Evolutionary conservation across 2,113 vertebrate species (phyloP), one percentile per base, ranked within the genome.

Genomic region (Neofelis nebulosa): DNA sequence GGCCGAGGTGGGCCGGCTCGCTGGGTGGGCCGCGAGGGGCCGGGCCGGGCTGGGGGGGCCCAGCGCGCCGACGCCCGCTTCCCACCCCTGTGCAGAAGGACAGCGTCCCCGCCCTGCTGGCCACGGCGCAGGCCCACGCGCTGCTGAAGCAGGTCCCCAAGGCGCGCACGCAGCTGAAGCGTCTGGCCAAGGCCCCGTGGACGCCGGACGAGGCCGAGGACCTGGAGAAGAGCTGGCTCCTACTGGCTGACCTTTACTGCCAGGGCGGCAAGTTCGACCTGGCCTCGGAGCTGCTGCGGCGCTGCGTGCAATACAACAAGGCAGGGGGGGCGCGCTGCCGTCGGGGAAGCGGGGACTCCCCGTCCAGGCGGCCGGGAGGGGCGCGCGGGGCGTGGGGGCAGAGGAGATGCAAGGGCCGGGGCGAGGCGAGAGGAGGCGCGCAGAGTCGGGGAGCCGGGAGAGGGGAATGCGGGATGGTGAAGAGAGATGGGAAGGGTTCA

Each of bases 241-340:
- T 99, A 21, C 97, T 99, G 86, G 98, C 99, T 0, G 99, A 99
- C 94, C 97, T 99, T 87, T 99, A 99, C 95, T 99, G 99, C 84
- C 98, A 98, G 63, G 81, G 97, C 2, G 97, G 98, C 85, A 99
- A 99, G 97, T 98, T 98, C 27, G 98, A 99, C 85, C 98, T 98
- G 2, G 98, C 98, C 61, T 94, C 82, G 0, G 99, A 99, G 38
- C 98, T 99, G 45, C 97, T 99, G 57, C 97, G 97, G 79, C 98
- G 97, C 61, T 99, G 99, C 33, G 66, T 99, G 38, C 98, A 96
- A 16, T 97, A 99, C 96, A 99, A 99, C 92, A 98, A 99, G 98
- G 99, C 97, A n/a, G 85, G 98, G 45, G 97, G 36, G 4, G 5
- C 2, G 1, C 55, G 27, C 13, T 3, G 38, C 7, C 2, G 0